These are phyloP conservation scores for Carassius auratus DNA, from an alignment of 2,113 vertebrate genomes.

Conservation along the genomic window DNA sequence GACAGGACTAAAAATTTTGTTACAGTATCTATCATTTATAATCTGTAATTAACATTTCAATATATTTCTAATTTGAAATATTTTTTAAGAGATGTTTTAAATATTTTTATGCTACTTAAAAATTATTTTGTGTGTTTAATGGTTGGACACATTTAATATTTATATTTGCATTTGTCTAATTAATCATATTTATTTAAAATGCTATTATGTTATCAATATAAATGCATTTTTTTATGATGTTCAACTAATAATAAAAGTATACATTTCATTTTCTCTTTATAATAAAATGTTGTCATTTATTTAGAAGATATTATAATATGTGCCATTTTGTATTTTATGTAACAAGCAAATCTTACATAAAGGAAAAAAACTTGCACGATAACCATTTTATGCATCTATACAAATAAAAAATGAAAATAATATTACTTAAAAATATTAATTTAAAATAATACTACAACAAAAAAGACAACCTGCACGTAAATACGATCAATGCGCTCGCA, in stretches of 20 bases:
- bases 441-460: neutral
- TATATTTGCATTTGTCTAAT: no score
- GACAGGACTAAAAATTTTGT: no score
- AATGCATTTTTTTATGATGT: no score
- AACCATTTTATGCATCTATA: neutral
- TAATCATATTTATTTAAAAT: no score
- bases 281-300: neutral
- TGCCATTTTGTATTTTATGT: neutral
- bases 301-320: neutral
- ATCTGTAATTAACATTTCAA: neutral
- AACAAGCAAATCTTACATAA: neutral
- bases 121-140: no score
- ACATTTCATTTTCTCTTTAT: neutral
- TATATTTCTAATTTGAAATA: neutral
- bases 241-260: no score
- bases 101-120: neutral
- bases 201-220: no score
- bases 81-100: neutral
- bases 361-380: neutral
- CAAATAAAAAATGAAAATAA: neutral
- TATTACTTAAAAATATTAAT: neutral
- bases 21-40: neutral
- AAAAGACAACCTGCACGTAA: neutral
- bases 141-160: no score
- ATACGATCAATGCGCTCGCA: neutral